Base-by-base conservation (phyloP, 2,113 vertebrate genomes). In the Anas platyrhynchos region DNA sequence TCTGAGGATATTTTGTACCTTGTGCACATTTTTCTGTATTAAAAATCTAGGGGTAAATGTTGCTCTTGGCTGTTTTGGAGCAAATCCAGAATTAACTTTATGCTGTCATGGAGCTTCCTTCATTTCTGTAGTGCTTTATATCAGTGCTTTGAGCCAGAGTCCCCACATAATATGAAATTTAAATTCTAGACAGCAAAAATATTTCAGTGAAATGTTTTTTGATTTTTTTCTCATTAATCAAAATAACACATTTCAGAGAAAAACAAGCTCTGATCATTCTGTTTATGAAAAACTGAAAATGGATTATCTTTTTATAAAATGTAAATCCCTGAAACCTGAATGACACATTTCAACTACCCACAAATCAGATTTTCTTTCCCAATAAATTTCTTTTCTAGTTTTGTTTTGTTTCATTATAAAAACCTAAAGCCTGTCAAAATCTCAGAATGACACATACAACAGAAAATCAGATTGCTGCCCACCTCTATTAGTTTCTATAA, bases 391-490 rank as follows among this genome's bases (percentile, higher is more conserved):
- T 88, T 93, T 90, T 86, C 81, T 84, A 43, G 11, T 91, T 94
- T 95, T 41, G 68, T 93, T 95, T 96, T 79, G 83, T 94, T 89
- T 96, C 92, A 91, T 96, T 93, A 89, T 63, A 69, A 92, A 91
- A 95, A 61, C 68, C 66, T 88, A 83, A 90, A 86, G 73, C 73
- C 71, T 94, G 89, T 95, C 92, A 97, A 91, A 93, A 88, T 90
- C 92, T 88, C 83, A 41, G 79, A 86, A 84, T 93, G 96, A 96
- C 91, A 91, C 61, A 81, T 34, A 75, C 76, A 83, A 90, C 86
- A 94, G 86, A 96, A 96, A 96, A 94, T 88, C 93, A 78, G 67
- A 78, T 92, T 93, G 86, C 83, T 96, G 93, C 93, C 96, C 94
- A 95, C 86, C 80, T 86, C 83, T 93, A 90, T 93, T 92, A 90